Conservation (phyloP, 2,888 invertebrate species). For the Meandrusa payeni region DNA sequence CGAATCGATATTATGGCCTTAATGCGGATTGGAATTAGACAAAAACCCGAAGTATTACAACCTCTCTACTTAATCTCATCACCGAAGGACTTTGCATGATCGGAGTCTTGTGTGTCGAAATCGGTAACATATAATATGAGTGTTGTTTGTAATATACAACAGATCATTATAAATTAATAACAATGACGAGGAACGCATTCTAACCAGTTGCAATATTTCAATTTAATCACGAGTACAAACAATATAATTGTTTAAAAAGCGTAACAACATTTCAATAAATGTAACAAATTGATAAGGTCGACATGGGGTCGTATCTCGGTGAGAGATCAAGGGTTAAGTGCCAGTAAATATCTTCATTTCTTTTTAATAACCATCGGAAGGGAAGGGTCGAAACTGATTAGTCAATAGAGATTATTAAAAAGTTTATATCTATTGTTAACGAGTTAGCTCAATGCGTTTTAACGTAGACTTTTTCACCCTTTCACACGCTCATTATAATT, state of each 20-base stretch:
- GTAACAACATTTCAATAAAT: slow-evolving; percentile 32
- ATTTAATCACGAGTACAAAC: too few species aligned
- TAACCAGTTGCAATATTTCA: too few species aligned
- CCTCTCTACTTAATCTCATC: too few species aligned
- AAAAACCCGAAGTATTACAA: too few species aligned
- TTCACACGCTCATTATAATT: slow-evolving; percentile 54
- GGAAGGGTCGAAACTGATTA: slow-evolving; percentile 50
- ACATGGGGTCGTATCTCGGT: slow-evolving; percentile 34
- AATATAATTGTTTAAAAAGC: slow-evolving; percentile 19
- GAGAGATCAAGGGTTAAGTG: slow-evolving; percentile 67
- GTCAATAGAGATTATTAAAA: slow-evolving; percentile 37
- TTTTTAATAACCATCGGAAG: slow-evolving; percentile 53
- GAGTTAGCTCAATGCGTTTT: slow-evolving; percentile 36
- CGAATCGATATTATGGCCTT: too few species aligned
- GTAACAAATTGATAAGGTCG: slow-evolving; percentile 59
- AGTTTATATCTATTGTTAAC: slow-evolving; percentile 31
- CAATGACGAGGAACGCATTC: too few species aligned
- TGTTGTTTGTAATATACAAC: too few species aligned
- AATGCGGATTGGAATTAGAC: too few species aligned
- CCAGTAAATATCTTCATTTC: slow-evolving; percentile 68
- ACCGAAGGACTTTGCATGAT: too few species aligned
- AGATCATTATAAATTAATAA: too few species aligned
- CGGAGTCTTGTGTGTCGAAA: too few species aligned
- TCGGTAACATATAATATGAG: too few species aligned
- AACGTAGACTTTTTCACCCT: slow-evolving; percentile 39